phyloP scores from a whole-genome alignment of 2,113 vertebrate genomes.

The Psittacara wagleri region DNA sequence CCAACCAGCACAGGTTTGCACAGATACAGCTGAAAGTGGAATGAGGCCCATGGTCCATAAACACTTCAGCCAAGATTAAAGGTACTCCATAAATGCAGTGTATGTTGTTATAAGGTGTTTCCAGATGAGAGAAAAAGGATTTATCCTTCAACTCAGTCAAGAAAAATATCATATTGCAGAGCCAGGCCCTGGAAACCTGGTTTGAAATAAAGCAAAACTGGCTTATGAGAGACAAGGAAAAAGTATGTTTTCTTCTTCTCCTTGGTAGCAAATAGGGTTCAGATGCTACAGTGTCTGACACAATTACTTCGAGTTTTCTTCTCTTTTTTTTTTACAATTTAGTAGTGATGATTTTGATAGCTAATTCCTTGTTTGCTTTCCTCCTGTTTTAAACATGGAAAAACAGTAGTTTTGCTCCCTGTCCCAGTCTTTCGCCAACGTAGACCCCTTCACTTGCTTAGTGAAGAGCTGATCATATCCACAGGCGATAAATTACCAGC shows the following conservation, averaged over 20 bases:
- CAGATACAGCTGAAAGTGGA: neutral
- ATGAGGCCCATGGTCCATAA: neutral
- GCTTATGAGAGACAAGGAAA: neutral
- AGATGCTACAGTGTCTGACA: neutral
- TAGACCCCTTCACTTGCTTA: neutral
- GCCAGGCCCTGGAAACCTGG: neutral
- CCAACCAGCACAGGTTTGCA: neutral
- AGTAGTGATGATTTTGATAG: neutral
- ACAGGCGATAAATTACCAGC: neutral
- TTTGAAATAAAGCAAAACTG: neutral
- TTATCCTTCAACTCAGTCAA: neutral
- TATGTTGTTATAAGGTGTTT: neutral
- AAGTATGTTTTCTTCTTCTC: neutral
- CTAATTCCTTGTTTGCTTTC: neutral
- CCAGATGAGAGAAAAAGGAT: neutral
- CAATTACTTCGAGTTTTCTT: neutral
- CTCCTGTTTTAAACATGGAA: neutral
- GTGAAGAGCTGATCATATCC: neutral
- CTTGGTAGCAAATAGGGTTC: neutral
- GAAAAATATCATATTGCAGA: neutral
- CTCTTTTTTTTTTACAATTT: rapidly evolving
- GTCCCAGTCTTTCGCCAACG: neutral
- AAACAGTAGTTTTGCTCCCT: neutral
- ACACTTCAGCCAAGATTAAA: constrained; percentile 30
- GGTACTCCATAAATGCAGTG: neutral